These are phyloP conservation scores for Iguana delicatissima DNA, from an alignment of 2,797 vertebrate species.

Conservation along the genomic window DNA sequence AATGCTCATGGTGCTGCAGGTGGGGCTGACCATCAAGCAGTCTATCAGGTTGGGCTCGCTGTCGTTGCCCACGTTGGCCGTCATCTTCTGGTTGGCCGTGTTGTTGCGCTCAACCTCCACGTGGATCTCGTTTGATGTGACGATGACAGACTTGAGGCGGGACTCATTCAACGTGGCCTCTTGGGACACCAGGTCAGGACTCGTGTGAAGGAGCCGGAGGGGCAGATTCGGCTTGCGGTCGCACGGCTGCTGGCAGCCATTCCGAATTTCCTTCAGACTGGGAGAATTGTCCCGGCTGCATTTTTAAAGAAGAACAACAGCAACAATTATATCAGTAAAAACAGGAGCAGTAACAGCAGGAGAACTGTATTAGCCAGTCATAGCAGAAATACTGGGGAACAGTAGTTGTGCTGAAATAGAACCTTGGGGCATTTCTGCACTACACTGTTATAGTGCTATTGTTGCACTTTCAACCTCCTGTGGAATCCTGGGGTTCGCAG, in stretches of 20 bases:
- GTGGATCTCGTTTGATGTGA: conserved; percentile 95
- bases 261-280: conserved; percentile 97
- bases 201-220: conserved; percentile 92
- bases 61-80: conserved; percentile 87
- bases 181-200: conserved; percentile 85
- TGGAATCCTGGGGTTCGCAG: too few species aligned
- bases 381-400: conserved; percentile 17
- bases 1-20: conserved; percentile 94
- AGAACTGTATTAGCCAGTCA: conserved; percentile 23
- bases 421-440: too few species aligned
- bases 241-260: conserved; percentile 96
- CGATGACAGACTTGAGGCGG: conserved; percentile 85
- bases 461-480: too few species aligned
- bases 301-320: neutral
- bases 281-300: conserved; percentile 96
- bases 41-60: conserved; percentile 98
- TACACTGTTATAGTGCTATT: too few species aligned
- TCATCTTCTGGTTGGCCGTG: conserved; percentile 88
- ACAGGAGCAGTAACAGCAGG: too few species aligned
- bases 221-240: conserved; percentile 96
- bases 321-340: too few species aligned
- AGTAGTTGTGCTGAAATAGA: conserved; percentile 6
- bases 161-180: conserved; percentile 82
- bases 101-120: conserved; percentile 97
- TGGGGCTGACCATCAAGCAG: conserved; percentile 97